phyloP scores from a whole-genome alignment of 2,797 vertebrate genomes.

The Microtus californicus region DNA sequence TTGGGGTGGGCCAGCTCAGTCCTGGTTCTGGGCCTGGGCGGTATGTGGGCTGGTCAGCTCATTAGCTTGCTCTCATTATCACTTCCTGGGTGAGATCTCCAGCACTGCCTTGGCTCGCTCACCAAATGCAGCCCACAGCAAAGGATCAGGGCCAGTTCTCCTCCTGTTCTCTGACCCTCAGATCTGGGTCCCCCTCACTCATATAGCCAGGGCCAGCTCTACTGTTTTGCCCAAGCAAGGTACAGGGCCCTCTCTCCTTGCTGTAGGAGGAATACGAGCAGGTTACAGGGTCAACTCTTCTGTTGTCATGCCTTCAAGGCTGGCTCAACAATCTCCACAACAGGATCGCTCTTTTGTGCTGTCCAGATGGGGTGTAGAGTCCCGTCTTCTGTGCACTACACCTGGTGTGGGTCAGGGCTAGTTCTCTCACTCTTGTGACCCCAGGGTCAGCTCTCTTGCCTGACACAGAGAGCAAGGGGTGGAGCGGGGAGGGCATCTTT shows the following conservation, averaged over 20 bases:
- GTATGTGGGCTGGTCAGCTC: not conserved
- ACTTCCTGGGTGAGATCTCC: not conserved
- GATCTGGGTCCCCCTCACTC: not conserved
- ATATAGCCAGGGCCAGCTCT: not conserved
- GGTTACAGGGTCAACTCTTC: not conserved
- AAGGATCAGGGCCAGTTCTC: not conserved
- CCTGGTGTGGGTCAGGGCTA: not conserved
- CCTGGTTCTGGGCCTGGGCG: not conserved
- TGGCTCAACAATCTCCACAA: not conserved
- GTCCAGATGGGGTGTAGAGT: not conserved
- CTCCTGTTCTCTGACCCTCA: not conserved
- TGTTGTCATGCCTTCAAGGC: not conserved
- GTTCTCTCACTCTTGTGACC: not conserved
- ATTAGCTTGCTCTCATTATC: not conserved
- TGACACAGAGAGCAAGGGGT: not conserved
- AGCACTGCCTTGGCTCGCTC: not conserved
- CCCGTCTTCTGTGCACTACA: not conserved
- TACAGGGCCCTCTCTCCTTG: not conserved
- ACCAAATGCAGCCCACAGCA: not conserved
- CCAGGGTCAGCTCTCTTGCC: not conserved
- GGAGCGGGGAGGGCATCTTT: not conserved
- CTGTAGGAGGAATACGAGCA: not conserved
- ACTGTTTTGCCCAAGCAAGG: not conserved
- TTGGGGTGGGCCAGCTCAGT: not conserved
- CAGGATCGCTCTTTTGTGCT: not conserved